These are phyloP conservation scores for Hydriomena furcata DNA, from an alignment of 2,888 invertebrate genomes.

Conservation along the genomic window DNA sequence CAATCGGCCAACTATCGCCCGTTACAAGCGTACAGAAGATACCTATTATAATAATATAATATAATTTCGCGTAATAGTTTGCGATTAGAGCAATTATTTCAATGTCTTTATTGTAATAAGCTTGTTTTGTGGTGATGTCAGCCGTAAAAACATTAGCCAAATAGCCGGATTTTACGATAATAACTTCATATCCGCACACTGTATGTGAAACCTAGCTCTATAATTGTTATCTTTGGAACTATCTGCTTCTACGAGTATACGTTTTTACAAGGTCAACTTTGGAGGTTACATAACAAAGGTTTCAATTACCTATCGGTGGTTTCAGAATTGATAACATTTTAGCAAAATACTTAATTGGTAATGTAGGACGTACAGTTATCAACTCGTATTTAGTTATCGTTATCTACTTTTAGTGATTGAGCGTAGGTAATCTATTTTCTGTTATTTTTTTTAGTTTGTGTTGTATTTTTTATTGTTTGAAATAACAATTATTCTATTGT, in stretches of 20 bases:
- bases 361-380: no score
- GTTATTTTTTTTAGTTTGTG: no score
- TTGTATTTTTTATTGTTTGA: no score
- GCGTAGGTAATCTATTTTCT: no score
- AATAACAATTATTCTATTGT: no score
- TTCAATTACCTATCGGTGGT: no score
- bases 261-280: not conserved
- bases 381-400: no score
- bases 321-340: no score
- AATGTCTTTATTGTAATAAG: constrained; percentile 69
- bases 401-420: no score
- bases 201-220: constrained; percentile 7
- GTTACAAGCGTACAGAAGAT: constrained; percentile 66
- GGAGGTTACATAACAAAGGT: not conserved
- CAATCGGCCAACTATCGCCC: constrained; percentile 62
- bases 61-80: constrained; percentile 57
- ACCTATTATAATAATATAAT: constrained; percentile 56
- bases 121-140: constrained; percentile 53
- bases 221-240: not conserved
- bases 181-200: constrained; percentile 52
- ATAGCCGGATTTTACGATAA: constrained; percentile 58
- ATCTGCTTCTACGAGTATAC: not conserved
- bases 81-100: constrained; percentile 71
- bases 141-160: constrained; percentile 58
- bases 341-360: no score